Evolutionary conservation across 2,797 vertebrate genomes (phyloP), one percentile per base, ranked within the genome.

Genomic region (Anguilla anguilla): DNA sequence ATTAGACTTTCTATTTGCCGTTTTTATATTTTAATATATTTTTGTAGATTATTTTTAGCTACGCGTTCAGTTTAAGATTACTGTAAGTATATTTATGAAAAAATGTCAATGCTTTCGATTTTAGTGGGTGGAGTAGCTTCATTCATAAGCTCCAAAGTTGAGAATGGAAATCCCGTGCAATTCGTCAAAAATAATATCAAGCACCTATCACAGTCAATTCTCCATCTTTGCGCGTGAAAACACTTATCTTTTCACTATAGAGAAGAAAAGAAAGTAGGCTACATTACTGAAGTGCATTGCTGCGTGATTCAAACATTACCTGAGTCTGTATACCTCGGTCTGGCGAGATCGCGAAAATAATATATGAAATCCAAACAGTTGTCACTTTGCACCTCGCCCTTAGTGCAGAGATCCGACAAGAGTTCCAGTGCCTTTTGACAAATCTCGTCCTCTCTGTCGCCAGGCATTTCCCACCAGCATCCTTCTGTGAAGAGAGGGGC

Each of bases 391-490:
- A 99, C 97, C 94, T 98, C 97, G 91, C 98, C 98, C 89, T 96
- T 98, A 94, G 97, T 97, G 92, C 98, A 99, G 91, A 99, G 98
- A 95, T 99, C 97, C 91, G 97, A 97, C 93, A 99, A 95, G 94
- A 99, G 97, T 96, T 97, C 97, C 93, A 99, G 97, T 92, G 98
- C 98, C 96, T 97, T 98, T 96, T 97, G 97, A 98, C 98, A 99
- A 96, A 99, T 97, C 97, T 97, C 97, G 96, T 97, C 97, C 97
- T 99, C 98, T 97, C 96, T 97, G 97, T 97, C 98, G 96, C 97
- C 97, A 97, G 97, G 97, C 98, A 99, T 99, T 97, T 97, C 98
- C 98, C 98, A 97, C 95, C 97, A 98, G 97, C 98, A 99, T 99
- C 97, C 97, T 99, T 96, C 95, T 95, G 94, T 95, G 94, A 95